Percentiles rank a stretch among this genome's conserved stretches.
Evolutionary conservation across 2,797 vertebrate species (phyloP).

Genomic region (Poeciliopsis infans): DNA sequence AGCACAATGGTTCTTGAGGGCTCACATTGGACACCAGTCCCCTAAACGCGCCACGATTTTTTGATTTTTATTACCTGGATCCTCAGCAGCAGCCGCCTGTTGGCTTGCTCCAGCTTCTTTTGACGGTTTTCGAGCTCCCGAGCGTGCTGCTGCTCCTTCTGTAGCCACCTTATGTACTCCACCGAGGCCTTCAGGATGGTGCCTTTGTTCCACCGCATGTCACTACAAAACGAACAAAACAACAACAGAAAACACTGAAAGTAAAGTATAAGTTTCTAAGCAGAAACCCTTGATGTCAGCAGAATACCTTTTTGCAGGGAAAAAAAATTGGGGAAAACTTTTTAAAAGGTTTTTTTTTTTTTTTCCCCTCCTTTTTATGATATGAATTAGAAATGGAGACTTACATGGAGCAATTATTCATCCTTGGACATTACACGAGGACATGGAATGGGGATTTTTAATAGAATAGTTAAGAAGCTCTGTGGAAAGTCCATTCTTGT

Average conservation of each 20-base stretch:
- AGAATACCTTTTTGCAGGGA: constrained; percentile 83
- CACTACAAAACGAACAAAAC: constrained; percentile 80
- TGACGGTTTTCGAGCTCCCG: constrained; percentile 94
- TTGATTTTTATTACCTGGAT: constrained; percentile 88
- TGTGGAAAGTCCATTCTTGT: constrained; percentile 84
- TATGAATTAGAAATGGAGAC: constrained; percentile 97
- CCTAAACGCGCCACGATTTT: not conserved
- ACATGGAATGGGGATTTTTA: constrained; percentile 98
- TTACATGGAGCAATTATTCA: constrained; percentile 98
- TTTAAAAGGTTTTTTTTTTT: constrained; percentile 45
- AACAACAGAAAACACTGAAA: constrained; percentile 27
- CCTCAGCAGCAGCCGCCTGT: constrained; percentile 91
- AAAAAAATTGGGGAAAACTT: constrained; percentile 78
- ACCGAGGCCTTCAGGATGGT: constrained; percentile 99
- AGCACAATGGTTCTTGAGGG: not conserved
- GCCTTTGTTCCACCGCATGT: constrained; percentile 99
- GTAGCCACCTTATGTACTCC: constrained; percentile 99
- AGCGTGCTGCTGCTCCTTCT: constrained; percentile 98
- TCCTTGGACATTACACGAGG: constrained; percentile 94
- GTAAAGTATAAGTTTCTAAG: constrained; percentile 87
- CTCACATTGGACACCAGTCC: not conserved
- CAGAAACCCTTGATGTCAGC: constrained; percentile 76
- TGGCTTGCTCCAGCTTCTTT: constrained; percentile 96
- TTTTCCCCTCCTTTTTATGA: constrained; percentile 77
- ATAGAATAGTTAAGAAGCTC: constrained; percentile 99